phyloP scores from a whole-genome alignment of 1,140 invertebrate species.

The Procambarus virginalis region DNA sequence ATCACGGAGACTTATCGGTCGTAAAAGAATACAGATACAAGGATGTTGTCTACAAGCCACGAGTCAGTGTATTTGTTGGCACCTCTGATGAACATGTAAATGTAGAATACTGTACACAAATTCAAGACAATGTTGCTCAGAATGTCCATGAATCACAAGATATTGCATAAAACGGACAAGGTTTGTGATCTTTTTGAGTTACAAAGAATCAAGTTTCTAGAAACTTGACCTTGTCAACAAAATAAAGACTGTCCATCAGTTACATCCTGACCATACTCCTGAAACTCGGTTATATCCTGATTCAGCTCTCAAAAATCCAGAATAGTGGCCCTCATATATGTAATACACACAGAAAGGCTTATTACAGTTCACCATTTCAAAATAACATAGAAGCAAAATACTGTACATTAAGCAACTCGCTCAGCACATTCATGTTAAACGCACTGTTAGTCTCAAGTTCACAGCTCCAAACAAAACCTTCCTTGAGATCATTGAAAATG shows the following conservation, averaged over 20 bases:
- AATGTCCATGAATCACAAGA: background rate
- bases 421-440: slow-evolving; percentile 5
- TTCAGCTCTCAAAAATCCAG: background rate
- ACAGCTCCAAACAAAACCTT: background rate
- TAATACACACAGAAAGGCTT: background rate
- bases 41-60: slow-evolving; percentile 22
- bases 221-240: background rate
- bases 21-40: background rate
- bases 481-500: slow-evolving; percentile 5
- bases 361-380: background rate
- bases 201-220: background rate
- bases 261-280: background rate
- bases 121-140: background rate
- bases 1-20: slow-evolving; percentile 7
- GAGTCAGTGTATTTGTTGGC: slow-evolving; percentile 22
- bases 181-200: background rate
- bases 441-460: background rate
- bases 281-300: background rate
- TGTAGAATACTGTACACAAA: background rate
- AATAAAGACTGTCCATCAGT: background rate
- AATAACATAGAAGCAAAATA: background rate
- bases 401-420: background rate
- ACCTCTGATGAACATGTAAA: slow-evolving; percentile 18
- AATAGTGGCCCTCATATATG: background rate
- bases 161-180: background rate